Base-by-base conservation (phyloP, 2,888 invertebrate species). In the Actias luna region DNA sequence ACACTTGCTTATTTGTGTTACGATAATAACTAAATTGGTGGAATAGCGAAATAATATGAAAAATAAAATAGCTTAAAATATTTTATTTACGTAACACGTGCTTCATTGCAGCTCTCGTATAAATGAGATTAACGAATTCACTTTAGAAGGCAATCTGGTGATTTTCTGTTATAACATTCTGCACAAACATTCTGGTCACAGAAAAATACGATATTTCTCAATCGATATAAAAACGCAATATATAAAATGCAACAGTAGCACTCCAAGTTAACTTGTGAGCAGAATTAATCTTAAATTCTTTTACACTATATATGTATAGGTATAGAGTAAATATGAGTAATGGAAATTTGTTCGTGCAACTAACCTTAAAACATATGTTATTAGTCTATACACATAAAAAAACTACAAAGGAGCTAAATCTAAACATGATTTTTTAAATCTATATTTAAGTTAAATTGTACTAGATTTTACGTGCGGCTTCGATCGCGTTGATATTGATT, bases 101-200 rank as follows among this genome's bases (percentile, higher is more conserved):
- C 18, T 58, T 58, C 42, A 62, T 61, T 62, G 31, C 61, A 42
- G 46, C 39, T 58, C 29, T 31, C 22, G 46, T 50, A n/a, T 31
- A 5, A 39, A 39, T 42, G 42, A 22, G 61, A 27, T 33, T 61
- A 61, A 61, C 57, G 39, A 57, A 61, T 55, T 57, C 18, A 57
- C 61, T 55, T 27, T 27, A 61, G 61, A 61, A 61, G 55, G 55
- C 61, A 42, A 58, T 39, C 61, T 31, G 58, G 58, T 46, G 58
- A 57, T 62, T 62, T 58, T 58, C 25, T 58, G 42, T 58, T 58
- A 58, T 42, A 58, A 29, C 36, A 52, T 42, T 57, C 55, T 18
- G 22, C 25, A 52, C 22, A 25, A 27, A 46, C 60, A 46, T 46
- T 55, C 29, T n/a, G 16, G 8, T 0, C 29, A n/a, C 16, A 1